These are phyloP conservation scores for Arnoldichthys spilopterus DNA, from an alignment of 2,797 vertebrate genomes.

Conservation along the genomic window DNA sequence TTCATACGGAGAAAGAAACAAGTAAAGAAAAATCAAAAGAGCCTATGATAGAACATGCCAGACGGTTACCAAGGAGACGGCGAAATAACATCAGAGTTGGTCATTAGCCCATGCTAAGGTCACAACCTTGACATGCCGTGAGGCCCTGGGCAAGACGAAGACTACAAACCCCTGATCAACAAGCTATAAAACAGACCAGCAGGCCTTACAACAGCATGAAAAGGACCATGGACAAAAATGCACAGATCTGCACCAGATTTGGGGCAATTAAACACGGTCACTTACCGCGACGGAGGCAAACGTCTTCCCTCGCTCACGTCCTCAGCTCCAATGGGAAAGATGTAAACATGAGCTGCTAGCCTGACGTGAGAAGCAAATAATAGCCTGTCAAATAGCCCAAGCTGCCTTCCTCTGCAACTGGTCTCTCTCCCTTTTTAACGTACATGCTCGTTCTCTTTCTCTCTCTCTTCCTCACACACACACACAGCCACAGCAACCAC, in stretches of 20 bases:
- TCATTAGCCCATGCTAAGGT: conserved; percentile 30
- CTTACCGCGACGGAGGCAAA: conserved; percentile 50
- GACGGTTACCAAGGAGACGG: background rate
- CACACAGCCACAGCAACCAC: conserved; percentile 46
- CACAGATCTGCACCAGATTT: background rate
- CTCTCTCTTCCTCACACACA: conserved; percentile 18
- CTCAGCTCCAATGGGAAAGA: conserved; percentile 42
- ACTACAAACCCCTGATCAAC: conserved; percentile 28
- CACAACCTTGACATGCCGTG: conserved; percentile 38
- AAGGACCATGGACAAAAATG: background rate
- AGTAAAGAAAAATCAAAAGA: background rate
- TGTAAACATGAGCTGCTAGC: conserved; percentile 46
- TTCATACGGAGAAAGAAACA: background rate
- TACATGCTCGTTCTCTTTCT: conserved; percentile 34
- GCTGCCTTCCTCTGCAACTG: conserved; percentile 51
- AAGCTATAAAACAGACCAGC: conserved; percentile 12
- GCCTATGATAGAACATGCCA: background rate
- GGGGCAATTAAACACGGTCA: conserved; percentile 1
- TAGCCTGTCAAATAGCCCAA: conserved; percentile 58
- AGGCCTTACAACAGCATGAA: conserved; percentile 19
- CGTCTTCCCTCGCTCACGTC: conserved; percentile 34
- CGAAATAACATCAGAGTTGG: conserved; percentile 5
- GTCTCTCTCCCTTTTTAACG: conserved; percentile 38
- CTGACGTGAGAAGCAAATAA: conserved; percentile 56
- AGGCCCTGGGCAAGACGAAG: conserved; percentile 37